Evolutionary conservation across 1,140 invertebrate genomes (phyloP).

Genomic region (Paralvinella palmiformis): DNA sequence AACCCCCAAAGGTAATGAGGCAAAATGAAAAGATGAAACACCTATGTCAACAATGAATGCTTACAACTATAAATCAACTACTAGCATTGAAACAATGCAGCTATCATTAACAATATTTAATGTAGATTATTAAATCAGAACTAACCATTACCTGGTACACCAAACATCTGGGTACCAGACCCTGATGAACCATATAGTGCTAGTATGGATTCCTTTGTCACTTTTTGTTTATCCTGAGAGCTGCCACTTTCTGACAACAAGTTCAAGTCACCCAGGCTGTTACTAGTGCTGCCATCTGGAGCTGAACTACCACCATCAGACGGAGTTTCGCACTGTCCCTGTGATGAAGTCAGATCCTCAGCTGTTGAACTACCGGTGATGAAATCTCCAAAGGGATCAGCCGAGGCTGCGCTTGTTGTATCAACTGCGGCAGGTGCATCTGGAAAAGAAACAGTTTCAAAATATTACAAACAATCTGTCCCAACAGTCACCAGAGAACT

Average conservation of each 20-base stretch:
- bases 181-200: neutral
- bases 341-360: neutral
- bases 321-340: neutral
- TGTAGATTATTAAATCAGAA: no score
- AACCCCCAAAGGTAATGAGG: no score
- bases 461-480: no score
- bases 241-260: neutral
- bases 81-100: no score
- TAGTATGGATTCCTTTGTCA: neutral
- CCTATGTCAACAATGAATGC: no score
- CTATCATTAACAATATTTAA: no score
- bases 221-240: neutral
- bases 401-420: neutral
- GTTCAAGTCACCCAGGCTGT: neutral
- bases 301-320: no score
- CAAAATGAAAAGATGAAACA: no score
- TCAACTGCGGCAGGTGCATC: neutral
- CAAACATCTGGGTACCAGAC: neutral
- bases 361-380: no score
- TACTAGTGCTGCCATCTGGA: no score
- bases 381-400: neutral
- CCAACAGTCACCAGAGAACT: no score
- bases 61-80: no score
- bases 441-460: neutral
- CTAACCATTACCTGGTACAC: constrained; percentile 1